Evolutionary conservation across 2,797 vertebrate genomes (phyloP).

Genomic region (Dallia pectoralis): DNA sequence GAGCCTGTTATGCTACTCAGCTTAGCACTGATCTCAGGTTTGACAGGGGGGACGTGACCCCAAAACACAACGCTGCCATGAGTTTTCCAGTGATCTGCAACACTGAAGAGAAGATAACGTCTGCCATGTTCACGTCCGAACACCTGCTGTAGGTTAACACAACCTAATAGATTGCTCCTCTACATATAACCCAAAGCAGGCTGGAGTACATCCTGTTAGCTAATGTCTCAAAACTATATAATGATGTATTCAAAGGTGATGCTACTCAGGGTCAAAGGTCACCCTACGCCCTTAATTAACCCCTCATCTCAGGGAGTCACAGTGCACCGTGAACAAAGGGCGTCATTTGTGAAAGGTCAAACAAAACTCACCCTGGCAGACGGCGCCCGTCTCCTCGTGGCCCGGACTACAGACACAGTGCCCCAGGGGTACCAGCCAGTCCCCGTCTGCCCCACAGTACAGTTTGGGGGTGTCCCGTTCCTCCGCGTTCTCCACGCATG

Average conservation of each 20-base stretch:
- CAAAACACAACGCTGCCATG: background rate
- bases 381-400: slow-evolving; percentile 90
- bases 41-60: background rate
- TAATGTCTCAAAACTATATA: too few relatives aligned
- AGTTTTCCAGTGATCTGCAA: background rate
- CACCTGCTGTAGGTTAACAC: too few relatives aligned
- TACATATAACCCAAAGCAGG: too few relatives aligned
- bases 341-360: background rate
- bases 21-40: background rate
- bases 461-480: slow-evolving; percentile 93
- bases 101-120: background rate
- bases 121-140: too few relatives aligned
- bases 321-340: too few relatives aligned
- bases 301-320: too few relatives aligned
- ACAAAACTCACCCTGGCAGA: slow-evolving; percentile 84
- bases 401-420: slow-evolving; percentile 92
- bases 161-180: too few relatives aligned
- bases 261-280: too few relatives aligned
- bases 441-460: slow-evolving; percentile 95
- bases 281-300: too few relatives aligned
- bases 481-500: slow-evolving; percentile 93
- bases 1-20: background rate
- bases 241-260: too few relatives aligned
- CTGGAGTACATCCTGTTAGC: too few relatives aligned
- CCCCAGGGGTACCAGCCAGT: slow-evolving; percentile 95